phyloP scores from a whole-genome alignment of 2,797 vertebrate species.

The Bradypodion pumilum region DNA sequence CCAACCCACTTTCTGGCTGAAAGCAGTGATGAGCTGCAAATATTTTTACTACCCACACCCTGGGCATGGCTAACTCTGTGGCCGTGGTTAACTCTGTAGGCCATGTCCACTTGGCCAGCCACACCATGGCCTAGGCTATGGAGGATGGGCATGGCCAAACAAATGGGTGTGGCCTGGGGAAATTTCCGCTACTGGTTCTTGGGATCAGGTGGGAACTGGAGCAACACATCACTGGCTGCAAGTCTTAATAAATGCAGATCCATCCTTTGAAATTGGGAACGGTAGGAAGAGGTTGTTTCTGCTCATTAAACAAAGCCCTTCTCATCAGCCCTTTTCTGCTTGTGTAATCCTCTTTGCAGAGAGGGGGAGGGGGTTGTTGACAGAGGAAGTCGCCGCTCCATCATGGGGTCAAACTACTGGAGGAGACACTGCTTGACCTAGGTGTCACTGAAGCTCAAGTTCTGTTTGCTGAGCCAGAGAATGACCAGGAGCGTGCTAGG shows the following conservation, averaged over 20 bases:
- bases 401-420: constrained; percentile 8
- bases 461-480: background rate
- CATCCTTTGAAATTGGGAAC: background rate
- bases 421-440: constrained; percentile 9
- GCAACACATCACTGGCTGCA: too few species aligned
- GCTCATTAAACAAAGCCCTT: background rate
- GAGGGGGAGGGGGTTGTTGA: background rate
- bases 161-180: too few species aligned
- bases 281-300: background rate
- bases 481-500: background rate
- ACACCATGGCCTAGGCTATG: too few species aligned
- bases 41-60: too few species aligned
- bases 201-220: too few species aligned
- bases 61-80: too few species aligned
- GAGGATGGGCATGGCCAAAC: too few species aligned
- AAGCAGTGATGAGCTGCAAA: too few species aligned
- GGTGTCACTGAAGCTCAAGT: background rate
- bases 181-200: too few species aligned
- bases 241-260: background rate
- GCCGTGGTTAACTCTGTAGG: too few species aligned
- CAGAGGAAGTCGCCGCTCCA: constrained; percentile 2
- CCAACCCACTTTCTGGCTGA: background rate
- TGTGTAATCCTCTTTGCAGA: background rate
- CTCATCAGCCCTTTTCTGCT: background rate
- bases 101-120: too few species aligned